Evolutionary conservation across 2,888 invertebrate genomes (phyloP).

Genomic region (Thera obeliscata): DNA sequence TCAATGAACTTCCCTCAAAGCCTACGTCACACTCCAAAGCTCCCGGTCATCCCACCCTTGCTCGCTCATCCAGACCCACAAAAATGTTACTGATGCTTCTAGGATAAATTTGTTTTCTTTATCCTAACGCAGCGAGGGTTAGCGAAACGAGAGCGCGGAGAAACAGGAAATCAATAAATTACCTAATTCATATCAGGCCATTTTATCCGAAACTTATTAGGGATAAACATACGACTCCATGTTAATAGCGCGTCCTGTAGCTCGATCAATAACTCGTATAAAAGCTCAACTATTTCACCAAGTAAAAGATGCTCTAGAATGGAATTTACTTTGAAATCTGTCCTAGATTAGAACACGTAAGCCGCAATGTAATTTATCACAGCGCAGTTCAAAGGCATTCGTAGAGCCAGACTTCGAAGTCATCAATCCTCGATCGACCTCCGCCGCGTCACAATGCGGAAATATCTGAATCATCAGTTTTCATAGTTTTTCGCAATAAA

Average conservation of each 20-base stretch:
- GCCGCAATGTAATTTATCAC: constrained; percentile 31
- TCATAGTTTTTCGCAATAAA: constrained; percentile 24
- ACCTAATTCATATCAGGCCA: constrained; percentile 19
- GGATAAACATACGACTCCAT: constrained; percentile 8
- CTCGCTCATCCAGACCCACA: constrained; percentile 26
- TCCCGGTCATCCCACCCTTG: constrained; percentile 21
- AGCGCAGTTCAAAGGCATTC: constrained; percentile 34
- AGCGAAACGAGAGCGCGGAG: constrained; percentile 6
- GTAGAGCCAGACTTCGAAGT: constrained; percentile 28
- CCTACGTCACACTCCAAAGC: constrained; percentile 29
- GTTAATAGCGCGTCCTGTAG: background rate
- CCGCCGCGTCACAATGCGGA: constrained; percentile 29
- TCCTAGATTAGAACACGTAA: constrained; percentile 26
- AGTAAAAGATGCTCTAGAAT: constrained; percentile 7
- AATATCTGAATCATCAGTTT: constrained; percentile 15
- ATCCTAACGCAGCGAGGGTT: background rate
- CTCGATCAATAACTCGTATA: constrained; percentile 8
- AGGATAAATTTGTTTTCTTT: constrained; percentile 24
- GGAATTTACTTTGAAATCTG: constrained; percentile 16
- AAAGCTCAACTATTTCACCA: constrained; percentile 3
- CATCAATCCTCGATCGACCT: constrained; percentile 37
- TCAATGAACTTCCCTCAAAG: constrained; percentile 33
- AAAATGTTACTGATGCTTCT: constrained; percentile 20
- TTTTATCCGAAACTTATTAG: constrained; percentile 10
- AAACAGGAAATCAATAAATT: constrained; percentile 24